phyloP scores from a whole-genome alignment of 2,888 invertebrate genomes.

The Plebejus anna region DNA sequence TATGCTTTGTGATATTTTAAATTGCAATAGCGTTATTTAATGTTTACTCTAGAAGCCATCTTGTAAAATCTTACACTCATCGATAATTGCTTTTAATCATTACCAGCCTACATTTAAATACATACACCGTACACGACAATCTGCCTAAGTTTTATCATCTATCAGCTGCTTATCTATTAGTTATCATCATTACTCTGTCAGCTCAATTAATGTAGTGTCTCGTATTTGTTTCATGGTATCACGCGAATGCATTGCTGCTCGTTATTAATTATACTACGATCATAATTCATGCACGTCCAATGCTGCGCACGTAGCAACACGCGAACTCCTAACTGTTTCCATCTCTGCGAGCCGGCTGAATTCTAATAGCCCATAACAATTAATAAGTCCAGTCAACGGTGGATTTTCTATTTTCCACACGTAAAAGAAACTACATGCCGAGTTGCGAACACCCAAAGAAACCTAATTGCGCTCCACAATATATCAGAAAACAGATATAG shows the following conservation, averaged over 20 bases:
- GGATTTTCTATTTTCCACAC: constrained; percentile 79
- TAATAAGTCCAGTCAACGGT: constrained; percentile 77
- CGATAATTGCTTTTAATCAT: neutral
- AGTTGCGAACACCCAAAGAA: constrained; percentile 62
- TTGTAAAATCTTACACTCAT: neutral
- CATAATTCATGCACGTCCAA: constrained; percentile 55
- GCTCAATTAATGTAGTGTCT: constrained; percentile 30
- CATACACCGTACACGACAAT: neutral
- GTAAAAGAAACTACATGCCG: constrained; percentile 76
- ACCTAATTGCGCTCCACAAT: constrained; percentile 54
- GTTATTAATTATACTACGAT: constrained; percentile 49
- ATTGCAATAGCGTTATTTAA: neutral
- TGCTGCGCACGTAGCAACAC: constrained; percentile 70
- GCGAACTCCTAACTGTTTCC: constrained; percentile 72
- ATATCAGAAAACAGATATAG: neutral
- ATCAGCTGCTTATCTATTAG: neutral
- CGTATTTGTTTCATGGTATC: constrained; percentile 47
- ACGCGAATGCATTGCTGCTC: constrained; percentile 40
- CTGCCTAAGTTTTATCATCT: neutral
- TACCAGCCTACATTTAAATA: neutral
- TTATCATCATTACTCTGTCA: constrained; percentile 29
- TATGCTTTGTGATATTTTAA: neutral
- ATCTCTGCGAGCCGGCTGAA: constrained; percentile 65
- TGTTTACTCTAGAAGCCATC: neutral
- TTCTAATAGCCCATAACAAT: constrained; percentile 73